Base-by-base conservation (phyloP, 1,140 invertebrate genomes). In the Nautilus pompilius region DNA sequence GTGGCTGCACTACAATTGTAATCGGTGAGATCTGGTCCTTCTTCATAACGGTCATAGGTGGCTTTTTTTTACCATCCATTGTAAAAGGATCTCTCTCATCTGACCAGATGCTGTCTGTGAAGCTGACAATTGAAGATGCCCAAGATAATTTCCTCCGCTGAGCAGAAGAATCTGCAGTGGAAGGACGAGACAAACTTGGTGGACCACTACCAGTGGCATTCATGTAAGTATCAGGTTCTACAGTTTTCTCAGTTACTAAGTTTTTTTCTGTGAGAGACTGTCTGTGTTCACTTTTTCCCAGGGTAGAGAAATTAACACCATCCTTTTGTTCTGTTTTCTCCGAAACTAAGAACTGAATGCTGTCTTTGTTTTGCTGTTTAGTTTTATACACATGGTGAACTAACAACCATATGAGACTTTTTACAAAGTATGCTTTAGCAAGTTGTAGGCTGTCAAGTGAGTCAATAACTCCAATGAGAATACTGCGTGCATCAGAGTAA, bases 381-480 rank as follows among this genome's bases (percentile, higher is more conserved):
- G 65, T 63, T 53, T 69, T 72, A 41, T 77, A 76, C 6, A 79
- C 74, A 71, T 83, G 74, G 46, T 81, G 72, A 28, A 85, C 49
- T n/a, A 85, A 30, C 33, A 85, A 65, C 82, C 83, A 86, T 5
- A 82, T 60, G 5, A 86, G 63, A 55, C 76, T 76, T 63, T 82
- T 83, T 5, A 78, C 68, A 66, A 84, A 85, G 41, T 77, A 77
- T 29, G 74, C 66, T 57, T 75, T 71, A 1, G 84, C 74, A 0
- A 79, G 62, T 3, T 73, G 69, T n/a, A 82, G 75, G 64, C 76
- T 81, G 41, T 80, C 82, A 28, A 79, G 78, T 20, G 78, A 78
- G 64, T 85, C 84, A 60, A 86, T 82, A 3, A 86, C 77, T 5
- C 84, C 85, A 1, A 83, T 85, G 26, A 86, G 65, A 22, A 85